Conservation (phyloP, 2,113 vertebrate species). For the Platichthys flesus region DNA sequence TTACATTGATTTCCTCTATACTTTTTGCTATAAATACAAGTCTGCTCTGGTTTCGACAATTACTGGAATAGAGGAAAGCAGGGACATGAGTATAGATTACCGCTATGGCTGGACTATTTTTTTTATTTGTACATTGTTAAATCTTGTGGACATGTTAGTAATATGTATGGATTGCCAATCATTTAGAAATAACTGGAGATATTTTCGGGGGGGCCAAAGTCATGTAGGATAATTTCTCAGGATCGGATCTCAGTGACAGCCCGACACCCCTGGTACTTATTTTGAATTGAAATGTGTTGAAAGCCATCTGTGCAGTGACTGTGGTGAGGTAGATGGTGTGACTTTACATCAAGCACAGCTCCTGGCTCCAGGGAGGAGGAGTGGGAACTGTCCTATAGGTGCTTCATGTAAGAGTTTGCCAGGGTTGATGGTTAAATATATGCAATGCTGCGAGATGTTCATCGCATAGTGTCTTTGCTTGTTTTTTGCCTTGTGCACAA, state of each 20-base stretch:
- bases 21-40: conserved; percentile 45
- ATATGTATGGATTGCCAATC: neutral
- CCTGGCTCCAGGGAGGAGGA: neutral
- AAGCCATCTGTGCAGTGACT: neutral
- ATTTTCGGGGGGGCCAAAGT: neutral
- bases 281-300: too few relatives aligned
- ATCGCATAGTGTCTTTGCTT: neutral
- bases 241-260: too few relatives aligned
- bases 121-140: neutral
- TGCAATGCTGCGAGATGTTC: conserved; percentile 8
- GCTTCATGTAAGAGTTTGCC: conserved; percentile 16
- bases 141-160: neutral
- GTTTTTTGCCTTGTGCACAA: too few relatives aligned
- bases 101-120: too few relatives aligned
- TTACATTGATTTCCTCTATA: conserved; percentile 48
- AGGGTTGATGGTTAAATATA: conserved; percentile 12
- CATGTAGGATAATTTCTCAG: too few relatives aligned
- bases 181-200: neutral
- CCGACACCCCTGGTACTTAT: too few relatives aligned
- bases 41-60: conserved; percentile 23
- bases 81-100: neutral
- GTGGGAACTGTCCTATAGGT: neutral
- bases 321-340: neutral
- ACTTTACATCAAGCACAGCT: conserved; percentile 1
- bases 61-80: conserved; percentile 12